phyloP scores from a whole-genome alignment of 2,113 vertebrate species.

The Blennius ocellaris region DNA sequence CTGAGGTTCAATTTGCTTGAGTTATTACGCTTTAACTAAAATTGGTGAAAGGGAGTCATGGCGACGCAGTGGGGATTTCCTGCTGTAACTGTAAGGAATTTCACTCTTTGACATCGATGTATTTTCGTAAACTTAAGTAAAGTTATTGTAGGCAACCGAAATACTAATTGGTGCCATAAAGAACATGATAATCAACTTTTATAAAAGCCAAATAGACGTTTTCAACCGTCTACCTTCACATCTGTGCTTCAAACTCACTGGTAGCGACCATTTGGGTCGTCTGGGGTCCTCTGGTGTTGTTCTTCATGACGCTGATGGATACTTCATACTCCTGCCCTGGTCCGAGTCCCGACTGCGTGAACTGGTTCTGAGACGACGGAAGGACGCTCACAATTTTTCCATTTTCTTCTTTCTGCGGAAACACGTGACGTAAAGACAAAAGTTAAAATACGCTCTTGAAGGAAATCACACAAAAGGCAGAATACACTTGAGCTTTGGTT shows the following conservation, averaged over 20 bases:
- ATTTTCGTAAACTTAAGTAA: conserved; percentile 4
- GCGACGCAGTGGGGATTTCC: conserved; percentile 44
- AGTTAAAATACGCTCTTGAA: neutral
- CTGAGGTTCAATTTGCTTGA: conserved; percentile 28
- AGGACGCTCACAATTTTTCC: conserved; percentile 88
- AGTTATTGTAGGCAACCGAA: neutral
- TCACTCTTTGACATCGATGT: conserved; percentile 8
- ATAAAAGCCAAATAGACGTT: neutral
- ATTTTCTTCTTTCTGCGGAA: conserved; percentile 92
- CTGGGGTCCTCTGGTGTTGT: conserved; percentile 90
- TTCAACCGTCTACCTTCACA: neutral
- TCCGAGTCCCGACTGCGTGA: conserved; percentile 89
- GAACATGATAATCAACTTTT: neutral
- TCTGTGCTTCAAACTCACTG: conserved; percentile 83
- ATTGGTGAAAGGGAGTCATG: conserved; percentile 13
- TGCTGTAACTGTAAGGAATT: conserved; percentile 44
- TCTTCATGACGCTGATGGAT: conserved; percentile 90
- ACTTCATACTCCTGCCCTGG: conserved; percentile 95
- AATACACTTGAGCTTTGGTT: too few relatives aligned
- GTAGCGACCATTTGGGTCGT: conserved; percentile 86
- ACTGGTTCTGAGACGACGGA: conserved; percentile 85
- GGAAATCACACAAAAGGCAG: too few relatives aligned
- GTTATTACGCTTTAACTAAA: conserved; percentile 30
- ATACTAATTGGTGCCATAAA: neutral
- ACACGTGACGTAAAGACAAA: neutral